phyloP scores from a whole-genome alignment of 2,888 invertebrate genomes.

The Nysson spinosus region DNA sequence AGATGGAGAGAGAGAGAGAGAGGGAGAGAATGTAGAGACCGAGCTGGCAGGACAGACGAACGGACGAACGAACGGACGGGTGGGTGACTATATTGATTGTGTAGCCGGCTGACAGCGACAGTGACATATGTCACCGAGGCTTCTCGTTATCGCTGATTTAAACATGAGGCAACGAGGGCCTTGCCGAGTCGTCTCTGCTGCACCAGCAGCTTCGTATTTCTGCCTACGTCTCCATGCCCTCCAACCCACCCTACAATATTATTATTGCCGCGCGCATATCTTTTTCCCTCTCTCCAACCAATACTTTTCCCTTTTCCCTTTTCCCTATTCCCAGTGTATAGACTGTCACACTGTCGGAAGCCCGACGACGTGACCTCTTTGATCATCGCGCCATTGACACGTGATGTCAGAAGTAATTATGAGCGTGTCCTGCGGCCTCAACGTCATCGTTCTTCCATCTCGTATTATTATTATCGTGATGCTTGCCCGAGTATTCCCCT shows the following conservation, averaged over 20 bases:
- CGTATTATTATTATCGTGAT: conserved; percentile 24
- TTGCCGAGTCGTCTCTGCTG: conserved; percentile 67
- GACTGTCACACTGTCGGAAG: conserved; percentile 50
- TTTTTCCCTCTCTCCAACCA: conserved; percentile 8
- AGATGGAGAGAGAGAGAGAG: conserved; percentile 52
- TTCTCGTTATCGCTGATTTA: conserved; percentile 78
- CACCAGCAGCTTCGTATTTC: conserved; percentile 66
- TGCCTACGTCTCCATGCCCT: conserved; percentile 53
- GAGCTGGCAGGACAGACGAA: conserved; percentile 58
- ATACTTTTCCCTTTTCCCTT: conserved; percentile 18
- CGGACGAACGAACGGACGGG: conserved; percentile 58
- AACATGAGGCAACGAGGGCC: conserved; percentile 76
- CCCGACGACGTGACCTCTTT: conserved; percentile 49
- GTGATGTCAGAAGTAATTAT: conserved; percentile 51
- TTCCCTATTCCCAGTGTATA: conserved; percentile 36
- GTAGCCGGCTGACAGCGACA: conserved; percentile 77
- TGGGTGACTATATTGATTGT: conserved; percentile 76
- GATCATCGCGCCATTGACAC: conserved; percentile 42
- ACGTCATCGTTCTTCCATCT: conserved; percentile 12
- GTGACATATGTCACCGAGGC: conserved; percentile 77
- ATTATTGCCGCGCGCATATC: conserved; percentile 62
- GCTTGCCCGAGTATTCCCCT: no score
- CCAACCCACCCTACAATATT: conserved; percentile 40
- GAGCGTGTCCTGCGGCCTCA: conserved; percentile 2
- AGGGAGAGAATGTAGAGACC: conserved; percentile 50